These are phyloP conservation scores for Leptodactylus fuscus DNA, from an alignment of 2,113 vertebrate genomes.

Conservation along the genomic window DNA sequence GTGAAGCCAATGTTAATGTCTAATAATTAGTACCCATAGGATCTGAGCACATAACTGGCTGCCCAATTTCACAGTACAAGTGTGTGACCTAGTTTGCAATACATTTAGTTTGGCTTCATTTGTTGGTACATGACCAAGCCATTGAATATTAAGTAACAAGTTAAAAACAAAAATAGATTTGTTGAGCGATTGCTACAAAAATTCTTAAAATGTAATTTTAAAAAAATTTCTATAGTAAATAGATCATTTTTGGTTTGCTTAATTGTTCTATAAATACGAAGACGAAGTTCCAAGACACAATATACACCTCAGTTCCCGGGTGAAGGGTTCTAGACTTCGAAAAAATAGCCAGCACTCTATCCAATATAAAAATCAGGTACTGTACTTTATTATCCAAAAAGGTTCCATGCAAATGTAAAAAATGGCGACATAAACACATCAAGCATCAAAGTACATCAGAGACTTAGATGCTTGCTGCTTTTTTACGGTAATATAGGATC, in stretches of 20 bases:
- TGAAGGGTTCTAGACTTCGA: too few species aligned
- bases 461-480: too few species aligned
- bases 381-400: too few species aligned
- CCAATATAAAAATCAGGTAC: too few species aligned
- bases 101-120: background rate
- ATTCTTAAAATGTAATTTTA: background rate
- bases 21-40: constrained; percentile 10
- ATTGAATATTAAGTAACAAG: background rate
- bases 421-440: too few species aligned
- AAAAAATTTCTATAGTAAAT: background rate
- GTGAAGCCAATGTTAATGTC: background rate
- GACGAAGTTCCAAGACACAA: too few species aligned
- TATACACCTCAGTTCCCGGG: too few species aligned
- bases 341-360: too few species aligned
- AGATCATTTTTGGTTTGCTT: background rate
- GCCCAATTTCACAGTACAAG: background rate
- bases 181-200: too few species aligned
- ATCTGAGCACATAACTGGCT: background rate
- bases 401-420: too few species aligned
- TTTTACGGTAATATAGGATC: too few species aligned
- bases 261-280: background rate
- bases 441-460: too few species aligned
- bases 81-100: background rate
- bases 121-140: background rate
- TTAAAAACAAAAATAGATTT: background rate